Percentiles rank a stretch among this genome's conserved stretches.
Evolutionary conservation across 35 echinoderm and acorn worm genomes (phyloP).

Genomic region (Holothuria glaberrima): DNA sequence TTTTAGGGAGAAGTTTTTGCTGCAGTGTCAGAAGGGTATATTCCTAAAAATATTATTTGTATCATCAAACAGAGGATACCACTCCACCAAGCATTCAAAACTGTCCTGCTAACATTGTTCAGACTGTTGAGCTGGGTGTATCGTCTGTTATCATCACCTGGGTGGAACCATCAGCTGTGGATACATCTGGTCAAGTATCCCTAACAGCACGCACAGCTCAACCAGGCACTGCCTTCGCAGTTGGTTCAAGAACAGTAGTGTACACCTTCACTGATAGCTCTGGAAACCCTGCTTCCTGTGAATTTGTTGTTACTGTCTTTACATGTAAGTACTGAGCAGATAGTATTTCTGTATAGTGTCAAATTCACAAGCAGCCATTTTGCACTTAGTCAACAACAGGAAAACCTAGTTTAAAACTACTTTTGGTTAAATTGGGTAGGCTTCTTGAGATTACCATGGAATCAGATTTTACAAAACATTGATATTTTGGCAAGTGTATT

Average conservation of each 20-base stretch:
- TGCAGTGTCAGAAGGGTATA: too few relatives aligned
- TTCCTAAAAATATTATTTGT: neutral
- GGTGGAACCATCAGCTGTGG: constrained; percentile 75
- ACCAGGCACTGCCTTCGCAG: constrained; percentile 47
- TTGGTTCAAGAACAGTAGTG: constrained; percentile 29
- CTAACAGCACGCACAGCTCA: neutral
- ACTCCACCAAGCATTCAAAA: constrained; percentile 55
- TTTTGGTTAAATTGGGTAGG: too few relatives aligned
- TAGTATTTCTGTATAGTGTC: too few relatives aligned
- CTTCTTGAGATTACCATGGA: too few relatives aligned
- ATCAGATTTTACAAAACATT: too few relatives aligned
- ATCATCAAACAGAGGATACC: constrained; percentile 41
- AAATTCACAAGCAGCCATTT: too few relatives aligned
- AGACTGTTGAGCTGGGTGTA: constrained; percentile 45
- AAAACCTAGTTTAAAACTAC: too few relatives aligned
- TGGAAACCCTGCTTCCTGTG: constrained; percentile 38
- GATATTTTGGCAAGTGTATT: neutral
- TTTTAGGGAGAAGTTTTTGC: too few relatives aligned
- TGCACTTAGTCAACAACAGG: too few relatives aligned
- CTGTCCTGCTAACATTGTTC: constrained; percentile 57
- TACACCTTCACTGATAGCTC: constrained; percentile 72
- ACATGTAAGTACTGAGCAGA: neutral
- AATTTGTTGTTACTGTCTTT: constrained; percentile 53
- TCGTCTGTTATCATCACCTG: constrained; percentile 37
- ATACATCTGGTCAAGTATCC: constrained; percentile 45